Percentiles rank a stretch among this genome's conserved stretches.
Conservation (phyloP, 1,140 invertebrate genomes). For the Drosophila kepulauana region DNA sequence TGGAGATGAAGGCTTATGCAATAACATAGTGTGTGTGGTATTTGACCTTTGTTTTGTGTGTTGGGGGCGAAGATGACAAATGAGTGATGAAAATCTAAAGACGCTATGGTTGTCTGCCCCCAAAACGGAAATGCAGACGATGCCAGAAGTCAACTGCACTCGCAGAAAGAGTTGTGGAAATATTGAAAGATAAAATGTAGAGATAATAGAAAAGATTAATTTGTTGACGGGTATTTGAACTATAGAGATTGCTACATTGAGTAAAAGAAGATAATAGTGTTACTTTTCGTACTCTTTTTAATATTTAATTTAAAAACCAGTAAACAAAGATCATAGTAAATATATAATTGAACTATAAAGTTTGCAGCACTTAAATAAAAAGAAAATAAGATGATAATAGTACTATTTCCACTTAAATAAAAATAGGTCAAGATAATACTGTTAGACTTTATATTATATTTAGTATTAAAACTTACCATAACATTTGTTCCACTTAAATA, state of each 20-base stretch:
- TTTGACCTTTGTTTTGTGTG: conserved; percentile 62
- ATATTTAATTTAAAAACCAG: no score
- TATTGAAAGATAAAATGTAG: background rate
- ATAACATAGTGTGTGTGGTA: conserved; percentile 61
- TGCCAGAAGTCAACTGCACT: conserved; percentile 7
- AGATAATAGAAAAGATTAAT: background rate
- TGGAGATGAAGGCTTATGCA: conserved; percentile 54
- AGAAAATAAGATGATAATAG: no score
- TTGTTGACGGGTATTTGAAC: background rate
- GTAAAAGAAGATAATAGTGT: no score
- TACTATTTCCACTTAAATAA: no score
- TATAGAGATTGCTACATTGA: no score
- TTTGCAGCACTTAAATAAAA: background rate
- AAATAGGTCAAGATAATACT: no score
- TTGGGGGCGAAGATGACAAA: conserved; percentile 63
- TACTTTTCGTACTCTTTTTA: no score
- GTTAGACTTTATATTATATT: no score
- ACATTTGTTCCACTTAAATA: no score
- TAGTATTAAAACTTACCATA: no score
- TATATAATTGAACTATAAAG: no score
- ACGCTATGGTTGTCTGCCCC: conserved; percentile 36
- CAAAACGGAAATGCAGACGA: conserved; percentile 46
- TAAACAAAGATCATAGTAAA: no score
- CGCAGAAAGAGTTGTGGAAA: background rate
- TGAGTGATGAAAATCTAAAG: conserved; percentile 69